Evolutionary conservation across 2,888 invertebrate genomes (phyloP), one percentile per base, ranked within the genome.

Genomic region (Nomada flava): DNA sequence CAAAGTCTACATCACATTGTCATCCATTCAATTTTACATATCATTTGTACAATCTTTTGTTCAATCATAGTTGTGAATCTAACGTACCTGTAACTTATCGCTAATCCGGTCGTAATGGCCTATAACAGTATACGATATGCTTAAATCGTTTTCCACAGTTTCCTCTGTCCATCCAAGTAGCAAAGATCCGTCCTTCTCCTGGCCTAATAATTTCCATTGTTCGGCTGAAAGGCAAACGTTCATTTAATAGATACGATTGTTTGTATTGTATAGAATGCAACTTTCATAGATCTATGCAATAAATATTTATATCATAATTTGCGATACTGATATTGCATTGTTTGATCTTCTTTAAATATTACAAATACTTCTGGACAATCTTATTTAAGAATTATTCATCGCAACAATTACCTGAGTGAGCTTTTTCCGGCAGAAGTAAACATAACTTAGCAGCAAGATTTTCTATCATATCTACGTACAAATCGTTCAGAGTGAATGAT

Each of bases 141-240:
- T 63, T 53, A 71, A 69, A 29, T 81, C 57, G 29, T 83, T 64
- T 20, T 86, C 86, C 20, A 81, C 29, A 44, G 60, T 81, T 88
- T 92, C 92, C 79, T 93, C 93, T 81, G 94, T 93, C 97, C 97
- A 97, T 42, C 96, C 95, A 50, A 97, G 95, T 44, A 97, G 92
- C 90, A 97, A 94, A 0, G 95, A 95, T 2, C 97, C 97, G 92
- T 97, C 96, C 92, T 96, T 96, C 91, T 98, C 97, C 93, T 97
- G 97, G 0, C 97, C 97, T 85, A 98, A 94, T 74, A 97, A 94
- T 77, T 97, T 96, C 97, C 97, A 97, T 94, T 97, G 97, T 86
- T 96, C 95, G 0, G 96, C 96, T 91, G 76, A 47, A 86, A 81
- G 70, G 36, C 5, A 76, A 63, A 59, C 1, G 62, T 47, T 60